These are phyloP conservation scores for Ligdia adustata DNA, from an alignment of 2,888 invertebrate genomes.

Conservation along the genomic window DNA sequence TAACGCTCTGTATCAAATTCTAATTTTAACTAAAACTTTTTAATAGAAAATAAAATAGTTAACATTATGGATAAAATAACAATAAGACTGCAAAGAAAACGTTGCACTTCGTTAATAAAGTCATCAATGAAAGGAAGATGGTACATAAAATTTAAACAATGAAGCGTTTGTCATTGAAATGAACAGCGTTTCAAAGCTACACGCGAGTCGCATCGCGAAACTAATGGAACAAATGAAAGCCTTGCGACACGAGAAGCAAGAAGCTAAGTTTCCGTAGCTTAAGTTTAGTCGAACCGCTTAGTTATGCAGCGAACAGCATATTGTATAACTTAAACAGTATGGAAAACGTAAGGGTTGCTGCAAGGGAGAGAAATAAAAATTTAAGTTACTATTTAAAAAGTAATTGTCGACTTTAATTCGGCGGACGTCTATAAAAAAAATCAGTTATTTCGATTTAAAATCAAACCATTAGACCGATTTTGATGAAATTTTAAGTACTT, in stretches of 20 bases:
- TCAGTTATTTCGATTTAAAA: too few relatives aligned
- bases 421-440: too few relatives aligned
- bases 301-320: conserved; percentile 53
- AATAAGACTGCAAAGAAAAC: not conserved
- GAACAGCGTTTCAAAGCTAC: conserved; percentile 37
- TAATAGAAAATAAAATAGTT: too few relatives aligned
- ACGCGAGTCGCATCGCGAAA: conserved; percentile 35
- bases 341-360: too few relatives aligned
- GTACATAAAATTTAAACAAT: conserved; percentile 27
- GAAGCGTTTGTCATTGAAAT: conserved; percentile 36
- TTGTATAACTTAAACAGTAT: conserved; percentile 12
- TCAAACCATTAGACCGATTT: too few relatives aligned
- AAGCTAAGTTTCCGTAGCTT: conserved; percentile 52
- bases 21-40: too few relatives aligned
- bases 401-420: too few relatives aligned
- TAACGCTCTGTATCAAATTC: too few relatives aligned
- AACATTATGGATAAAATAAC: too few relatives aligned
- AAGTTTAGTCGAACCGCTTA: conserved; percentile 55
- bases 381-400: too few relatives aligned
- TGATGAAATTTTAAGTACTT: too few relatives aligned
- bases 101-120: not conserved
- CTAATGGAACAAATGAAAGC: conserved; percentile 57
- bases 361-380: too few relatives aligned
- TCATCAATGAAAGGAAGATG: conserved; percentile 4
- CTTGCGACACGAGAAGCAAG: conserved; percentile 50